phyloP scores from a whole-genome alignment of 2,888 invertebrate species.

The Chromoteleia sp. region DNA sequence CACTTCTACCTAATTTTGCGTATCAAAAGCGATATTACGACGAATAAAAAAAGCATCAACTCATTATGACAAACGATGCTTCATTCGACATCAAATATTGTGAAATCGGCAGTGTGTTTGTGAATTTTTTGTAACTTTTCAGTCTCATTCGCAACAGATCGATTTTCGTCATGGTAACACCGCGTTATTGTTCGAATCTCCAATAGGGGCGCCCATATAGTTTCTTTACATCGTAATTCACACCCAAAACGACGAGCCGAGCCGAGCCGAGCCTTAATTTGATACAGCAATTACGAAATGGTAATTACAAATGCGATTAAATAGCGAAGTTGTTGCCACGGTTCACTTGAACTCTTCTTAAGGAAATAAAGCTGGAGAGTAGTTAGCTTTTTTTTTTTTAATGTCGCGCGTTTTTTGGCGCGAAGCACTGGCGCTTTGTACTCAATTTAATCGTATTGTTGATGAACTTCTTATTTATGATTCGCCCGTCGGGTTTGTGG shows the following conservation, averaged over 20 bases:
- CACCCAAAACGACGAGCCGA: slow-evolving; percentile 25
- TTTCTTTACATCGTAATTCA: slow-evolving; percentile 49
- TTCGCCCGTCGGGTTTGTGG: too few relatives aligned
- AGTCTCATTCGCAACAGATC: slow-evolving; percentile 28
- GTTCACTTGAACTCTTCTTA: background rate
- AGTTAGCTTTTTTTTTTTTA: too few relatives aligned
- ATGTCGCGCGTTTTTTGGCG: too few relatives aligned
- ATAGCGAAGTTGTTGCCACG: slow-evolving; percentile 2
- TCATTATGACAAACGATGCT: too few relatives aligned
- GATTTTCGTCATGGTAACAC: slow-evolving; percentile 64
- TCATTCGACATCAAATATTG: background rate
- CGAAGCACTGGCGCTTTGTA: too few relatives aligned
- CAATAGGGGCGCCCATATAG: slow-evolving; percentile 33
- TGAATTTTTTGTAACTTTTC: too few relatives aligned
- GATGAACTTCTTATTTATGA: too few relatives aligned
- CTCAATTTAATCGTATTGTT: too few relatives aligned
- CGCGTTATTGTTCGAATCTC: slow-evolving; percentile 57
- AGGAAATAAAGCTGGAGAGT: background rate
- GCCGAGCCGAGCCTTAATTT: slow-evolving; percentile 38
- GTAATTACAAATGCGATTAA: slow-evolving; percentile 34
- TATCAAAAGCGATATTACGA: too few relatives aligned
- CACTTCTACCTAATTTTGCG: too few relatives aligned
- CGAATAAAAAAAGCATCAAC: too few relatives aligned
- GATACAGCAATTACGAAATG: slow-evolving; percentile 29
- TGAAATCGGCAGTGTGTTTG: background rate